Percentiles rank a stretch among this genome's conserved stretches.
Evolutionary conservation across 2,888 invertebrate species (phyloP).

Genomic region (Catocala nupta): DNA sequence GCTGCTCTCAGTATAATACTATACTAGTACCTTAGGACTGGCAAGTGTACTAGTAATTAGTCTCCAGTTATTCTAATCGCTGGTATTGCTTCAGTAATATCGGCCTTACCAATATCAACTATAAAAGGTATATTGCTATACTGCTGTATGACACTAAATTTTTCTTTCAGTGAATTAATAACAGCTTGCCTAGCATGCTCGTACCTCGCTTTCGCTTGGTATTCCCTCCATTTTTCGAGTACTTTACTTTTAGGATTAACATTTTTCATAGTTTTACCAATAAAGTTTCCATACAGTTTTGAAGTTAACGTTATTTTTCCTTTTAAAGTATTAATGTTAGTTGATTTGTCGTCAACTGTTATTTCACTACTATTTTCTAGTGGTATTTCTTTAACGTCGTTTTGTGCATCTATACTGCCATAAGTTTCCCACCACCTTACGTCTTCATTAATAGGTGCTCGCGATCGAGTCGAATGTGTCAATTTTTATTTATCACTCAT

Average conservation of each 20-base stretch:
- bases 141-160: conserved; percentile 61
- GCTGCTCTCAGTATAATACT: too few species aligned
- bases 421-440: conserved; percentile 73
- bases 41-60: too few species aligned
- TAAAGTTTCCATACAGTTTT: conserved; percentile 52
- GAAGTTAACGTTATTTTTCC: conserved; percentile 54
- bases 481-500: conserved; percentile 64
- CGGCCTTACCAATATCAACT: conserved; percentile 61
- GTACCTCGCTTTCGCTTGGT: conserved; percentile 70
- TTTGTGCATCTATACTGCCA: conserved; percentile 48
- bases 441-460: conserved; percentile 72
- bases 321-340: conserved; percentile 51
- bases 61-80: conserved; percentile 74
- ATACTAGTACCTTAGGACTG: too few species aligned
- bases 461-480: conserved; percentile 71
- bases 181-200: conserved; percentile 76
- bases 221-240: conserved; percentile 78
- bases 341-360: conserved; percentile 58
- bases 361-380: conserved; percentile 24
- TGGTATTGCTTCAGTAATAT: conserved; percentile 63
- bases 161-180: conserved; percentile 81
- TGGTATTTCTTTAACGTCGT: conserved; percentile 39
- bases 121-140: conserved; percentile 60
- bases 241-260: conserved; percentile 70
- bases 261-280: conserved; percentile 46